Conservation (phyloP, 2,113 vertebrate species). For the Dipodomys spectabilis region DNA sequence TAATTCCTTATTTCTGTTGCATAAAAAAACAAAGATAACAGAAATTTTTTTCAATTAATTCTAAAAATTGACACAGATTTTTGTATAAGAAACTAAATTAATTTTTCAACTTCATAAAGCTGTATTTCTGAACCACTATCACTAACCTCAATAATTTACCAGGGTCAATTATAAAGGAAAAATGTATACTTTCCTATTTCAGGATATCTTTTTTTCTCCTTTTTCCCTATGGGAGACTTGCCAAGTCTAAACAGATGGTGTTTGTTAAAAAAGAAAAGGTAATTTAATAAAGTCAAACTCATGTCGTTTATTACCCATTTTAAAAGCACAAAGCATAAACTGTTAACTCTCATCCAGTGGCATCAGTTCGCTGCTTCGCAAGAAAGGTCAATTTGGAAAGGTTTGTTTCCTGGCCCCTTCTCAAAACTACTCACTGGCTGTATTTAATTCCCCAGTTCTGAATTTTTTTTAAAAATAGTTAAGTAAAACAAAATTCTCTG, state of each 20-base stretch:
- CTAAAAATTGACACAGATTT: conserved; percentile 22
- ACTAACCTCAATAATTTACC: conserved; percentile 42
- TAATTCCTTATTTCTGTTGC: not conserved
- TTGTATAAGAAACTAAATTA: conserved; percentile 21
- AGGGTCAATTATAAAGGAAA: conserved; percentile 52
- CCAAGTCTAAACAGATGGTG: conserved; percentile 76
- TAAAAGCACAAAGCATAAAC: conserved; percentile 63
- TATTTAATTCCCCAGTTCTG: not conserved
- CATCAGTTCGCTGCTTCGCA: conserved; percentile 51
- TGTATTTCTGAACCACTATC: conserved; percentile 14
- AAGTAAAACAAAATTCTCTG: conserved; percentile 21
- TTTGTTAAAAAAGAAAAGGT: conserved; percentile 78
- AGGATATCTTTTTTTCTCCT: not conserved
- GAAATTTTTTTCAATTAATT: conserved; percentile 32
- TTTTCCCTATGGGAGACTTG: conserved; percentile 63
- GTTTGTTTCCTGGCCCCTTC: conserved; percentile 13
- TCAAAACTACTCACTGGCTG: conserved; percentile 32
- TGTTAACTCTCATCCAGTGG: conserved; percentile 3
- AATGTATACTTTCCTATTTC: conserved; percentile 59
- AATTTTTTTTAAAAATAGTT: not conserved
- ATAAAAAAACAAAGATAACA: not conserved
- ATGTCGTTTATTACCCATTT: conserved; percentile 65
- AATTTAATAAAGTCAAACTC: conserved; percentile 74
- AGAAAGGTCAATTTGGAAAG: conserved; percentile 64
- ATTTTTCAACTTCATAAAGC: conserved; percentile 22